Evolutionary conservation across 2,113 vertebrate genomes (phyloP), one percentile per base, ranked within the genome.

Genomic region (Sturnus vulgaris): DNA sequence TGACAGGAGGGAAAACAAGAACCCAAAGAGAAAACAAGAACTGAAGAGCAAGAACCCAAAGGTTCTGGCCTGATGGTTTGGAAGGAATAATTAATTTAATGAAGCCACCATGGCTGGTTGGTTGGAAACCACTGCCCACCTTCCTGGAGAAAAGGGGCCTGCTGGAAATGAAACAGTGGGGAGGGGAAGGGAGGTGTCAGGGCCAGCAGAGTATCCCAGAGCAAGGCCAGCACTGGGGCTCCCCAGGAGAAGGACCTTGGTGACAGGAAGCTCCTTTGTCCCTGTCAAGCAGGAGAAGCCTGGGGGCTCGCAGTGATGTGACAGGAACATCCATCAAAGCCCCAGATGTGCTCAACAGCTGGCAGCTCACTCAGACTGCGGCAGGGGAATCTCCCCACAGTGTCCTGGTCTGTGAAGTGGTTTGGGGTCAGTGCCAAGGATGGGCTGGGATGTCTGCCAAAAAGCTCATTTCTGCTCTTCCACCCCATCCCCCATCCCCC

Each of bases 311-410:
- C 27, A 30, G 44, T 47, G 30, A 5, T 1, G 3, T 15, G 33
- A 55, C 17, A 60, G 28, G 30, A 68, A 33, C 19, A 9, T 18
- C 42, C 2, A 2, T 35, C n/a, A 46, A 63, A 73, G 19, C 39
- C 37, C 72, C 50, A 81, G 59, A 44, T 60, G 66, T 86, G 35
- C 44, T 19, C 39, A 33, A 24, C 14, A 63, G 53, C 53, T 79
- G 65, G 49, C 21, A 71, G 31, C 46, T 71, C 61, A 11, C 16
- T 50, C 44, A 27, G 31, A 3, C 16, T 61, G 52, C 0, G 6
- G 23, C 1, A 3, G 10, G 22, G 11, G 5, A 50, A 1, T 7
- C 4, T 75, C 15, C 13, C 31, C 1, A 5, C 24, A 2, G 31
- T 4, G 55, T 56, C 73, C 64, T 47, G 31, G 3, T 28, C 49